Evolutionary conservation across 23 tunicate genomes (phyloP).

Genomic region (Trididemnum clinides): DNA sequence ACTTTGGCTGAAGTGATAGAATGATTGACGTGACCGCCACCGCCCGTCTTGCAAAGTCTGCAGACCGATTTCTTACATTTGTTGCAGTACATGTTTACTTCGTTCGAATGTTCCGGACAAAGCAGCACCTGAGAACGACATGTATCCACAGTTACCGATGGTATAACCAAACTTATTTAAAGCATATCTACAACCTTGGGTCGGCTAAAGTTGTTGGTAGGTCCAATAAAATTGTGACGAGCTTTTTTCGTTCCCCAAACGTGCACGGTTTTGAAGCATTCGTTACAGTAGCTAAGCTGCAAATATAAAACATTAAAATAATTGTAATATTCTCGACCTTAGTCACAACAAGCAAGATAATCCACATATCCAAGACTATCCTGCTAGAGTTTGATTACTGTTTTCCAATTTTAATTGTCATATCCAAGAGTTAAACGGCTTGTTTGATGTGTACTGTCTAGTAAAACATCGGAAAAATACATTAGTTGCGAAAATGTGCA

Average conservation of each 20-base stretch:
- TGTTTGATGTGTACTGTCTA: no score
- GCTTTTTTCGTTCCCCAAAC: constrained; percentile 91
- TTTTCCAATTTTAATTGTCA: no score
- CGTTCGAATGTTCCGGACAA: constrained; percentile 79
- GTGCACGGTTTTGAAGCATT: constrained; percentile 79
- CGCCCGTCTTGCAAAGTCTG: constrained; percentile 61
- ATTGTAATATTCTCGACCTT: no score
- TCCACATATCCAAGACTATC: no score
- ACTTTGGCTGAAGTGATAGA: constrained; percentile 44
- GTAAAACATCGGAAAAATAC: no score
- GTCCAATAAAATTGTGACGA: constrained; percentile 66
- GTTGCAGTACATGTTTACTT: constrained; percentile 80
- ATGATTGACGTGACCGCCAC: constrained; percentile 78
- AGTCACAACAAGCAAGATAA: no score
- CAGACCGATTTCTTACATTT: constrained; percentile 85
- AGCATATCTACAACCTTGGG: constrained; percentile 84
- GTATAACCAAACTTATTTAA: no score
- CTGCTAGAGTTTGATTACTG: no score
- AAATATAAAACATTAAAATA: constrained; percentile 4
- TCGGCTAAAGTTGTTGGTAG: constrained; percentile 71
- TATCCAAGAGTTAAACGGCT: no score
- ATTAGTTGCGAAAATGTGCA: no score
- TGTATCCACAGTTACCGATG: not conserved
- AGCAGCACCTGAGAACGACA: constrained; percentile 49
- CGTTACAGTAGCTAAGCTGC: constrained; percentile 86